Conservation (phyloP, 2,113 vertebrate species). For the Rhipidura dahli region DNA sequence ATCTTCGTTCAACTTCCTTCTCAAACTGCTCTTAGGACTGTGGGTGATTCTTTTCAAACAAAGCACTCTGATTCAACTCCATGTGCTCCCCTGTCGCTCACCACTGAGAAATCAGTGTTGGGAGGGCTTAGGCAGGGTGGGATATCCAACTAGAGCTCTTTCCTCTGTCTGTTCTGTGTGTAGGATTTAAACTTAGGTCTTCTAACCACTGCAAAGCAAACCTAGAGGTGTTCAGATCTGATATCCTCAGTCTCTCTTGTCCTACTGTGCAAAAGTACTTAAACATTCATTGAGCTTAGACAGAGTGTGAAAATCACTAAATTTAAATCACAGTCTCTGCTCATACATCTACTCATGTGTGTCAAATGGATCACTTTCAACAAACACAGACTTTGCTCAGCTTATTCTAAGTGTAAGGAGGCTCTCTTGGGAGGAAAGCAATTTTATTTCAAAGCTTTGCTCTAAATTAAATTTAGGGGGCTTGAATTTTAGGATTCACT, state of each 20-base stretch:
- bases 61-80: neutral
- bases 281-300: conserved; percentile 3
- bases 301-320: neutral
- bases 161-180: neutral
- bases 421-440: neutral
- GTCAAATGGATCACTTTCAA: neutral
- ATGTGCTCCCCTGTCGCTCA: neutral
- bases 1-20: neutral
- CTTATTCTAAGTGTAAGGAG: neutral
- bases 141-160: neutral
- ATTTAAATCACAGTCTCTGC: neutral
- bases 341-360: neutral
- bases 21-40: neutral
- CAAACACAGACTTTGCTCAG: neutral
- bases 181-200: neutral
- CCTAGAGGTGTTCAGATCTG: neutral
- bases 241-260: neutral
- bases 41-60: neutral
- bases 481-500: neutral
- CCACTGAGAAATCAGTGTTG: neutral
- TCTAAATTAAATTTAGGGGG: neutral
- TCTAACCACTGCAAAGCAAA: neutral
- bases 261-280: neutral
- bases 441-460: neutral
- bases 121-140: neutral